These are phyloP conservation scores for Periophthalmus modestus DNA, from an alignment of 2,113 vertebrate species.

Conservation along the genomic window DNA sequence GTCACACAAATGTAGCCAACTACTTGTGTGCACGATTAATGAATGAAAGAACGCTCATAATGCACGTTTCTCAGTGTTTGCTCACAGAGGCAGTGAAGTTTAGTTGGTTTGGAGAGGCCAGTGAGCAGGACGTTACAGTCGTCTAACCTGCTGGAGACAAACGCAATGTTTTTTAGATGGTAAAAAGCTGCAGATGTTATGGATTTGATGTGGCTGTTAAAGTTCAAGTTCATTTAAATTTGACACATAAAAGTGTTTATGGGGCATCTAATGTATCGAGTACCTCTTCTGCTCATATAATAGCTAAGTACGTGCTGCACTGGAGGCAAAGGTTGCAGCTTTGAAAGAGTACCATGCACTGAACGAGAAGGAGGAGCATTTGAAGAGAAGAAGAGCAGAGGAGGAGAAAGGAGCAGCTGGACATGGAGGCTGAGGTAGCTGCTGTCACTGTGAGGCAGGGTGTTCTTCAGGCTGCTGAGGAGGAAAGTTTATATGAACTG, in stretches of 20 bases:
- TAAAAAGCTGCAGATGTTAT: too few relatives aligned
- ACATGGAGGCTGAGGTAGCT: neutral
- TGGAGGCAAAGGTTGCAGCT: neutral
- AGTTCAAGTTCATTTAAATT: neutral
- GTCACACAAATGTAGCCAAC: too few relatives aligned
- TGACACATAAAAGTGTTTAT: neutral
- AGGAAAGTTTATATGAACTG: neutral
- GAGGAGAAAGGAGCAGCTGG: neutral
- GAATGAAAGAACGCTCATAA: too few relatives aligned
- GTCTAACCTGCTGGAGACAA: too few relatives aligned
- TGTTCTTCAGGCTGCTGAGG: neutral
- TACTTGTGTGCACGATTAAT: too few relatives aligned
- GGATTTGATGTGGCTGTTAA: too few relatives aligned
- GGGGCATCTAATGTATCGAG: neutral
- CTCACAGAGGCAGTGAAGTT: too few relatives aligned
- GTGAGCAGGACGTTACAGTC: too few relatives aligned
- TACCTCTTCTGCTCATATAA: neutral
- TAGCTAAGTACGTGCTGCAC: neutral
- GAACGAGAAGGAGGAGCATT: neutral
- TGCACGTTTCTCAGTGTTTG: too few relatives aligned
- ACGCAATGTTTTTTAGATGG: too few relatives aligned
- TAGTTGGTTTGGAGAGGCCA: too few relatives aligned
- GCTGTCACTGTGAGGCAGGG: neutral
- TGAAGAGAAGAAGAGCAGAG: neutral
- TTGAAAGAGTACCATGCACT: neutral